Evolutionary conservation across 2,888 invertebrate species (phyloP).

Genomic region (Autographa pulchrina): DNA sequence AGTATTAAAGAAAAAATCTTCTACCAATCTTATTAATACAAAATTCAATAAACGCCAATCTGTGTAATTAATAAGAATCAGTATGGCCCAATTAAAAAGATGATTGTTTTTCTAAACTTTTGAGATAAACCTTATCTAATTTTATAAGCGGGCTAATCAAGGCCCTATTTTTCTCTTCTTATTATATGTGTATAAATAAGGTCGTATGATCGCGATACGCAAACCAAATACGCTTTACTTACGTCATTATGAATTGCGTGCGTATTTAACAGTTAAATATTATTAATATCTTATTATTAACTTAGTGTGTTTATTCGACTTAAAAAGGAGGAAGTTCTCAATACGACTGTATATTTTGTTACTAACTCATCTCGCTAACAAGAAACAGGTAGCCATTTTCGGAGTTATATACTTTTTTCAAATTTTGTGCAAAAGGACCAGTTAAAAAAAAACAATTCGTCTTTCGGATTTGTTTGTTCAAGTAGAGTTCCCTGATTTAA

Average conservation of each 20-base stretch:
- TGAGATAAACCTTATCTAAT: slow-evolving; percentile 29
- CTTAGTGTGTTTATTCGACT: background rate
- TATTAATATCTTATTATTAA: slow-evolving; percentile 18
- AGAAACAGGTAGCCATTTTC: background rate
- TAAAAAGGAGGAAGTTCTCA: too few relatives aligned
- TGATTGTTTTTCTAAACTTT: slow-evolving; percentile 7
- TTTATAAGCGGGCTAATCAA: slow-evolving; percentile 27
- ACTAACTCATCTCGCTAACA: too few relatives aligned
- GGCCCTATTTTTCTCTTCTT: slow-evolving; percentile 11
- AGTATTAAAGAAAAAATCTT: slow-evolving; percentile 39
- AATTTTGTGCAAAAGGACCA: background rate
- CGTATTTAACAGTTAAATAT: slow-evolving; percentile 12
- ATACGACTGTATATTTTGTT: too few relatives aligned
- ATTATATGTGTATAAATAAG: slow-evolving; percentile 21
- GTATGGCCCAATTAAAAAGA: background rate
- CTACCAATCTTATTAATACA: background rate
- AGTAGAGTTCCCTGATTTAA: background rate
- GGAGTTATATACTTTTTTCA: background rate
- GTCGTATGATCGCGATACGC: slow-evolving; percentile 22
- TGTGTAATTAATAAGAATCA: background rate
- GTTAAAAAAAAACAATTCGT: background rate
- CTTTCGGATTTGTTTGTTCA: background rate
- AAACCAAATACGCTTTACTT: slow-evolving; percentile 20
- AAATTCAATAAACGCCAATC: slow-evolving; percentile 11
- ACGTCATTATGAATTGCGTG: slow-evolving; percentile 37